Conservation (phyloP, 2,888 invertebrate species). For the Macrosoma leucophasiata region DNA sequence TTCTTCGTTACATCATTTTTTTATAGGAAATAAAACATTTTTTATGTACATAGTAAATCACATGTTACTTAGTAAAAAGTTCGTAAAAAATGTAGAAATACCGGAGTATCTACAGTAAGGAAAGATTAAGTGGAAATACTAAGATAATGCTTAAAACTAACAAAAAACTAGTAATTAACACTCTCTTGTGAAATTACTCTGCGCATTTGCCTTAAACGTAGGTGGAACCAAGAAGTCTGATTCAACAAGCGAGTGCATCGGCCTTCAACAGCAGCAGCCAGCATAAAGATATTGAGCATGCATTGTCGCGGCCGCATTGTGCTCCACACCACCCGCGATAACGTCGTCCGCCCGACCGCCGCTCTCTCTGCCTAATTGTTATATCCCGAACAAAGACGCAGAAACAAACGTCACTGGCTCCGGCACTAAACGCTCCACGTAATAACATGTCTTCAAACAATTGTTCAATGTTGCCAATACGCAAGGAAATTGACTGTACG, state of each 20-base stretch:
- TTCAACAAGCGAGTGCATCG: slow-evolving; percentile 60
- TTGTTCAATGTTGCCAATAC: slow-evolving; percentile 59
- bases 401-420: slow-evolving; percentile 63
- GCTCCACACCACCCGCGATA: slow-evolving; percentile 48
- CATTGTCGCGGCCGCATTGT: slow-evolving; percentile 60
- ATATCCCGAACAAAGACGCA: slow-evolving; percentile 63
- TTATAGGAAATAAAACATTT: too few species aligned
- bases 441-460: slow-evolving; percentile 72
- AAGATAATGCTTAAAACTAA: too few species aligned
- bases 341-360: slow-evolving; percentile 46
- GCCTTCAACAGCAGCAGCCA: slow-evolving; percentile 53
- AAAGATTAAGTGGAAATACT: too few species aligned
- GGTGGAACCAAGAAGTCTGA: slow-evolving; percentile 43
- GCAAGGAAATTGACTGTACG: slow-evolving; percentile 64
- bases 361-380: slow-evolving; percentile 67
- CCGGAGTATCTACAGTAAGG: too few species aligned
- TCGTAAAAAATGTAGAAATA: too few species aligned
- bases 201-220: slow-evolving; percentile 33
- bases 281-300: slow-evolving; percentile 69
- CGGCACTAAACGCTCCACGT: slow-evolving; percentile 60
- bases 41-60: too few species aligned
- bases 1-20: too few species aligned
- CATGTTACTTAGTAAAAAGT: too few species aligned
- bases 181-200: too few species aligned
- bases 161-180: too few species aligned